Evolutionary conservation across 2,797 vertebrate species (phyloP).

Genomic region (Poeciliopsis turneri): DNA sequence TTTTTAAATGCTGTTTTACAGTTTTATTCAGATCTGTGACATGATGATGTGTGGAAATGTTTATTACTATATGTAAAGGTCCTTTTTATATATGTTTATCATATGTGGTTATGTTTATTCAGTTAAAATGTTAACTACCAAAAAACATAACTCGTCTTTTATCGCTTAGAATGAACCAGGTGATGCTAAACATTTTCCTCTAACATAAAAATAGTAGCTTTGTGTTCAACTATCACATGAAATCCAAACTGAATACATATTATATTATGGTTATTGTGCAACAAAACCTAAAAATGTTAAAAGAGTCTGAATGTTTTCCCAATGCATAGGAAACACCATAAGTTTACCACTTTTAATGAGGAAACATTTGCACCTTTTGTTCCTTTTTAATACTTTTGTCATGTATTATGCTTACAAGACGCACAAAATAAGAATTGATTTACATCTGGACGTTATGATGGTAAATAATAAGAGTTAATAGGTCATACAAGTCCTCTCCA

Average conservation of each 20-base stretch:
- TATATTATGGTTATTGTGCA: neutral
- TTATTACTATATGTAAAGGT: too few relatives aligned
- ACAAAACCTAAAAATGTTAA: neutral
- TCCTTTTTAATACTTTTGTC: neutral
- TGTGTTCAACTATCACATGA: neutral
- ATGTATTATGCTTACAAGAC: neutral
- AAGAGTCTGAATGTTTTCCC: neutral
- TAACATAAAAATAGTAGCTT: neutral
- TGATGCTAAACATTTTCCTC: neutral
- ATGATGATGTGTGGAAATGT: too few relatives aligned
- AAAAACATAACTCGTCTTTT: too few relatives aligned
- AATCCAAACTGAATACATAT: neutral
- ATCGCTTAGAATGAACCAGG: too few relatives aligned
- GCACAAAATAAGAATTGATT: neutral
- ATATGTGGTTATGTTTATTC: too few relatives aligned
- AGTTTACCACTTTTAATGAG: neutral
- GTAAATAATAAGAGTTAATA: neutral
- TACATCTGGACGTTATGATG: neutral
- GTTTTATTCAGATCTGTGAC: neutral
- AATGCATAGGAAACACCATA: neutral
- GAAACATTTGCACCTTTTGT: neutral
- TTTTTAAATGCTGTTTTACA: neutral
- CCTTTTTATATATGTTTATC: too few relatives aligned
- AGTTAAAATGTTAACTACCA: too few relatives aligned
- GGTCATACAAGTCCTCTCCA: neutral